Evolutionary conservation across 2,797 vertebrate genomes (phyloP), one percentile per base, ranked within the genome.

Genomic region (Clarias laeviceps): DNA sequence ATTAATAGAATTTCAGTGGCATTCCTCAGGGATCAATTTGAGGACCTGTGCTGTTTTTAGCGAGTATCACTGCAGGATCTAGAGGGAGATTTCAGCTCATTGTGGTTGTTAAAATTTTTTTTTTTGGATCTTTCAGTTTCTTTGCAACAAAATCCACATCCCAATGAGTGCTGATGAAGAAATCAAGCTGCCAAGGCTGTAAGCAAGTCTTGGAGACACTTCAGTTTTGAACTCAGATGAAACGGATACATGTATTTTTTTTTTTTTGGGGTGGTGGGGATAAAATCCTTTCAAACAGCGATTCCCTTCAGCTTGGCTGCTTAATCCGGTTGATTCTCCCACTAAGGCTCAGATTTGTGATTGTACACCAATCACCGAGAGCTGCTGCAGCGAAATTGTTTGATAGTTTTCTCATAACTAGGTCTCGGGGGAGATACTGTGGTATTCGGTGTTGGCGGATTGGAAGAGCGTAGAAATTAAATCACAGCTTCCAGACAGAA

Each of bases 301-400:
- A 77, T 84, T 32, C 65, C 81, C 84, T 79, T 87, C 15, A 69
- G 86, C 89, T 88, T 89, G 83, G 79, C 11, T 22, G 88, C 86
- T 87, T 90, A 90, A 91, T 92, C 90, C 88, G 84, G 79, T 81
- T 90, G 89, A 92, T 91, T 87, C 84, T 82, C 89, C 82, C 68
- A 87, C 83, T 79, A 85, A 87, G 86, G 54, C 70, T 85, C 74
- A 77, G 66, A 82, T 86, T 87, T 84, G 84, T 62, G 85, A 87
- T 86, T 76, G 82, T 85, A 84, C 82, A 85, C 87, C 85, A 86
- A 87, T 82, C 70, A 86, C 27, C 29, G 40, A 81, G 56, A 82
- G 62, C 82, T 69, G 83, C 85, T 87, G 86, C 87, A 82, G 85
- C 54, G 78, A 84, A 80, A 86, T 69, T 82, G 79, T 87, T 79